phyloP scores from a whole-genome alignment of 1,140 invertebrate genomes.

The Pomacea maculata region DNA sequence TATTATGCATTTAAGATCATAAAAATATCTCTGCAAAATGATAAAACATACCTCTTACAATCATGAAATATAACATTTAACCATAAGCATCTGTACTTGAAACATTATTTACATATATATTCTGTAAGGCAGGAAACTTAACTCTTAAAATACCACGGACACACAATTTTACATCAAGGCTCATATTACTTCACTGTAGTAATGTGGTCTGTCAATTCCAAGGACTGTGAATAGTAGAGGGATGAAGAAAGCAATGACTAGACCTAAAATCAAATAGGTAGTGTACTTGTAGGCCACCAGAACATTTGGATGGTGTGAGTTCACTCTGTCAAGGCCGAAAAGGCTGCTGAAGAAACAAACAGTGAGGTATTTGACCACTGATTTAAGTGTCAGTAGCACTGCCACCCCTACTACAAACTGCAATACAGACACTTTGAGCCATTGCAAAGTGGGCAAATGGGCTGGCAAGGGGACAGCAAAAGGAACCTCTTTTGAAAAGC shows the following conservation, averaged over 20 bases:
- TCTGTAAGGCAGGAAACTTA: too few relatives aligned
- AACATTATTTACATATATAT: too few relatives aligned
- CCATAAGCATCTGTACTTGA: too few relatives aligned
- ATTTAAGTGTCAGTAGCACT: conserved; percentile 75
- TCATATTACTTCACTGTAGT: conserved; percentile 12
- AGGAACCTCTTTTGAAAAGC: conserved; percentile 68
- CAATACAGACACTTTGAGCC: conserved; percentile 77
- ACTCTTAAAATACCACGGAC: too few relatives aligned
- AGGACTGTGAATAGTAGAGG: conserved; percentile 81
- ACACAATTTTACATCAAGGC: too few relatives aligned
- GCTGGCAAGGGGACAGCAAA: conserved; percentile 68
- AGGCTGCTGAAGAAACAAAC: conserved; percentile 74
- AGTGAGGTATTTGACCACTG: conserved; percentile 77
- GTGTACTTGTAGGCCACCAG: conserved; percentile 85
- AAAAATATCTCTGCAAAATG: too few relatives aligned
- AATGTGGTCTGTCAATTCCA: conserved; percentile 77
- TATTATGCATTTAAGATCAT: too few relatives aligned
- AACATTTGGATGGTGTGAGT: conserved; percentile 66
- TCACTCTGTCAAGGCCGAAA: conserved; percentile 69
- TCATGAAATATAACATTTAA: too few relatives aligned
- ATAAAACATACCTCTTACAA: too few relatives aligned
- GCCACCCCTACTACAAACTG: conserved; percentile 80
- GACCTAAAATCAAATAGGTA: conserved; percentile 63
- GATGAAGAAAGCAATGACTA: conserved; percentile 77
- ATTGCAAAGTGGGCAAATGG: conserved; percentile 74